Conservation (phyloP, 2,113 vertebrate genomes). For the Benitochromis conjunctus region DNA sequence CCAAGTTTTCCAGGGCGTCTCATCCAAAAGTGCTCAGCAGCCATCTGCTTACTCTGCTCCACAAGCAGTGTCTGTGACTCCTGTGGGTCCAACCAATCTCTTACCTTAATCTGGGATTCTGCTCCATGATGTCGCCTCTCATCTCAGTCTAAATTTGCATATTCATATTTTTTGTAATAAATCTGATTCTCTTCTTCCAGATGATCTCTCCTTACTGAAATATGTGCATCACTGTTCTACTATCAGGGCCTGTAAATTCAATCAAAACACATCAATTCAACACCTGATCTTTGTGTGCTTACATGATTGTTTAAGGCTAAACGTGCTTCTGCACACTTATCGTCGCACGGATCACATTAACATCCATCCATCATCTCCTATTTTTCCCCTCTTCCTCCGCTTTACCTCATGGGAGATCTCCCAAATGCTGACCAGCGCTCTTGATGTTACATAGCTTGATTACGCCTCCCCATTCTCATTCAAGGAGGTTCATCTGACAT, state of each 20-base stretch:
- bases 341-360: conserved; percentile 37
- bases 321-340: conserved; percentile 1
- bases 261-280: neutral
- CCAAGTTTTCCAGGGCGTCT: neutral
- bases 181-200: neutral
- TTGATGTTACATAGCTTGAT: conserved; percentile 13
- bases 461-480: neutral
- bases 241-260: neutral
- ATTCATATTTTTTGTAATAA: neutral
- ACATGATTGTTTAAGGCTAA: neutral
- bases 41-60: neutral
- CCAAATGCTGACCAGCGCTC: neutral
- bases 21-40: neutral
- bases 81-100: neutral
- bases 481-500: conserved; percentile 33
- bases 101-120: neutral
- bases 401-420: neutral
- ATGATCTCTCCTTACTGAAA: neutral
- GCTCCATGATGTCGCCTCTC: neutral
- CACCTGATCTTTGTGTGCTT: neutral
- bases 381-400: neutral
- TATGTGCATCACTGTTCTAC: neutral
- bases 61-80: neutral
- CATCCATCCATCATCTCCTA: neutral
- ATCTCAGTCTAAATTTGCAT: neutral